Percentiles rank a stretch among this genome's conserved stretches.
Evolutionary conservation across 2,888 invertebrate genomes (phyloP).

Genomic region (Resseliella maxima): DNA sequence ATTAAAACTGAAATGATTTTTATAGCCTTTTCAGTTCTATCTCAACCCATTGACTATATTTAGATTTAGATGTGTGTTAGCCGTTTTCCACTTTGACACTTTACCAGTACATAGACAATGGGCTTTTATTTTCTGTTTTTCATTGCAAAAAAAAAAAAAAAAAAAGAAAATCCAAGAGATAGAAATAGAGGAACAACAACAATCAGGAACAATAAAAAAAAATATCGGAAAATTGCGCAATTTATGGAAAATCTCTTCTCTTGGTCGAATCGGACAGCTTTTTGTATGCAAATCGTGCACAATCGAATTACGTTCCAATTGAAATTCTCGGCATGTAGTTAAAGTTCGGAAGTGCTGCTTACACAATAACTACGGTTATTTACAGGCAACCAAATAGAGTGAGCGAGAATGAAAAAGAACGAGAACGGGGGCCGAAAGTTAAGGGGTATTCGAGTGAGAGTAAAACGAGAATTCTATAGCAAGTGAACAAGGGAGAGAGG

Average conservation of each 20-base stretch:
- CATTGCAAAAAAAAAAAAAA: not conserved
- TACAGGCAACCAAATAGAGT: not conserved
- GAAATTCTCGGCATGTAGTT: slow-evolving; percentile 22
- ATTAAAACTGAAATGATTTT: slow-evolving; percentile 53
- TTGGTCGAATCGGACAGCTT: not conserved
- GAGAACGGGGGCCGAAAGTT: no score
- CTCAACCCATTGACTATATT: slow-evolving; percentile 5
- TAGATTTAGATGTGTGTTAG: slow-evolving; percentile 41
- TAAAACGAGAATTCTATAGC: no score
- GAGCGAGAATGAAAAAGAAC: no score
- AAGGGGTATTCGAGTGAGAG: no score
- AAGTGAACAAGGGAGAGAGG: no score
- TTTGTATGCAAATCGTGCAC: slow-evolving; percentile 43
- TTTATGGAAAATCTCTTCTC: not conserved
- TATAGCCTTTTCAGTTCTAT: not conserved
- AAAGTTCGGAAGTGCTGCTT: slow-evolving; percentile 36
- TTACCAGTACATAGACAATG: not conserved
- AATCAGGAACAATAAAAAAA: no score
- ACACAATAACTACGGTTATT: slow-evolving; percentile 34
- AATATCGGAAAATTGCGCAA: no score
- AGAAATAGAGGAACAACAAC: not conserved
- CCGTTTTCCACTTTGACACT: slow-evolving; percentile 10
- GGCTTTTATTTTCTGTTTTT: not conserved
- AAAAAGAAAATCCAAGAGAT: not conserved
- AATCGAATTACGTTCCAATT: slow-evolving; percentile 42